Conservation (phyloP, 2,113 vertebrate genomes). For the Lagopus muta region DNA sequence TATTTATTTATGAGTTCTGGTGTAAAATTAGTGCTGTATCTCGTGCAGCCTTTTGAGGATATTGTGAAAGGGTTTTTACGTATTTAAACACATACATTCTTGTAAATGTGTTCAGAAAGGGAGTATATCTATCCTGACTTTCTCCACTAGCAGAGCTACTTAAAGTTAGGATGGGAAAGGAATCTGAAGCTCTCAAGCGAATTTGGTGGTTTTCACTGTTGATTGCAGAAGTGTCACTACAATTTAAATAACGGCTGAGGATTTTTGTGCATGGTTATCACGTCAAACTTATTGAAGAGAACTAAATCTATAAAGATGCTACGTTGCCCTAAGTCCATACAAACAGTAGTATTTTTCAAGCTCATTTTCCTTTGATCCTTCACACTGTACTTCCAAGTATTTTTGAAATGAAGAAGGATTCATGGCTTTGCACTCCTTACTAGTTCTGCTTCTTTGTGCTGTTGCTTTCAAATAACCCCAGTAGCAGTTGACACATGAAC, state of each 20-base stretch:
- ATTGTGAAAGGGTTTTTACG: not conserved
- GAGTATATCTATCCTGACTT: not conserved
- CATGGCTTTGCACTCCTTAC: slow-evolving; percentile 49
- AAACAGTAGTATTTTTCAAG: slow-evolving; percentile 20
- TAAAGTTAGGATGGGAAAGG: not conserved
- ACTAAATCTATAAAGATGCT: not conserved
- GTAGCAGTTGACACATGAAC: slow-evolving; percentile 58
- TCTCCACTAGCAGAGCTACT: not conserved
- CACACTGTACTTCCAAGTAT: not conserved
- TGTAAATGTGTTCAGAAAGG: not conserved
- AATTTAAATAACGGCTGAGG: not conserved
- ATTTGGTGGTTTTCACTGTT: not conserved
- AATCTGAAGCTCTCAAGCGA: not conserved
- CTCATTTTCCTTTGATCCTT: slow-evolving; percentile 43
- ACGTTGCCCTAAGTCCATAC: not conserved
- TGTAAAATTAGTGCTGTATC: not conserved
- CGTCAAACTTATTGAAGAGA: slow-evolving; percentile 50
- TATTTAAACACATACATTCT: accelerated
- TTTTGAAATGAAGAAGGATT: slow-evolving; percentile 39
- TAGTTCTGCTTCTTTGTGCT: slow-evolving; percentile 33
- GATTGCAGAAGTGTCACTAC: not conserved
- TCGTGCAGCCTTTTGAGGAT: not conserved
- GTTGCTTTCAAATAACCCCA: not conserved
- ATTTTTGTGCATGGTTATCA: not conserved
- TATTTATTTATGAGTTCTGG: not conserved